Conservation (phyloP, 2,888 invertebrate species). For the Polyommatus icarus region DNA sequence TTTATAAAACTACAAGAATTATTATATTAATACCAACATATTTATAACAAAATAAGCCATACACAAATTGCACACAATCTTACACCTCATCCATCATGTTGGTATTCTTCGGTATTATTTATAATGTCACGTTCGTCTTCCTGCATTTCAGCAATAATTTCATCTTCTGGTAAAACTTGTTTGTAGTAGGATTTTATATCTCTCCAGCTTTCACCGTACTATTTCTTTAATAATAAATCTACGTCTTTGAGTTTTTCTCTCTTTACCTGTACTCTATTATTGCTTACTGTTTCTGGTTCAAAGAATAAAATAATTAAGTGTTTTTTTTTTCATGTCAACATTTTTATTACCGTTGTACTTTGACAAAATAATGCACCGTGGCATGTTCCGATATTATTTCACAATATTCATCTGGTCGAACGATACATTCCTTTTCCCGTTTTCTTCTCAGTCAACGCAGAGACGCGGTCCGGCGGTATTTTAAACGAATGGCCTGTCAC, state of each 20-base stretch:
- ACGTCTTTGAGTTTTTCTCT: constrained; percentile 28
- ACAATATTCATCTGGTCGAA: not conserved
- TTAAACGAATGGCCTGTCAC: not conserved
- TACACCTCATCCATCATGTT: not conserved
- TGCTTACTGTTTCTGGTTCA: not conserved
- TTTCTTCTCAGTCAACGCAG: not conserved
- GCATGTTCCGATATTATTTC: not conserved
- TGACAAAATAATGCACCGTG: not conserved
- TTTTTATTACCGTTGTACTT: not conserved
- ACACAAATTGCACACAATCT: no score
- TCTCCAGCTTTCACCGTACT: constrained; percentile 30
- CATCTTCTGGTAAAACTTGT: constrained; percentile 14
- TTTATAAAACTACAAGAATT: not conserved
- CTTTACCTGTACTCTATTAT: constrained; percentile 26
- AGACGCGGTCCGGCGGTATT: not conserved
- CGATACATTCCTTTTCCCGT: not conserved
- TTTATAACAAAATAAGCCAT: no score
- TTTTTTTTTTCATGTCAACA: not conserved
- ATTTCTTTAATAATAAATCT: constrained; percentile 30
- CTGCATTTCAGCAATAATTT: constrained; percentile 14
- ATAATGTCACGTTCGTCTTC: constrained; percentile 29
- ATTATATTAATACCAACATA: no score
- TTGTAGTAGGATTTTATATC: constrained; percentile 28
- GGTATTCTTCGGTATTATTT: constrained; percentile 22
- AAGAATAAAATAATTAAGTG: not conserved